Evolutionary conservation across 2,888 invertebrate species (phyloP).

Genomic region (Noctua janthe): DNA sequence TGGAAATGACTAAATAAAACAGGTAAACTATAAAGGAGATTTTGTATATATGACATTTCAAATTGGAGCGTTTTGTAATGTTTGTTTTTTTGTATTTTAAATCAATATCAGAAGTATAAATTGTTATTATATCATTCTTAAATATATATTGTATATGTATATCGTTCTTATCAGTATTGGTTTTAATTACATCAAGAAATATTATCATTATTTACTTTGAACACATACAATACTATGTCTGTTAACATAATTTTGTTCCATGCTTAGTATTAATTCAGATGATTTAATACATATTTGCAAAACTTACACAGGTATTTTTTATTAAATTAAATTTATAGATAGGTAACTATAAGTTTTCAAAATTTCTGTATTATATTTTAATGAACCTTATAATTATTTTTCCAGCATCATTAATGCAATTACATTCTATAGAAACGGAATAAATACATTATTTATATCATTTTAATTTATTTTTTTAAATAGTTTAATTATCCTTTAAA

Average conservation of each 20-base stretch:
- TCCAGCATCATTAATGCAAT: slow-evolving; percentile 82
- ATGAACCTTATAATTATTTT: slow-evolving; percentile 76
- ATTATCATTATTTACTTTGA: slow-evolving; percentile 57
- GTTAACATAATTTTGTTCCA: slow-evolving; percentile 65
- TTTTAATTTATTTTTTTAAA: slow-evolving; percentile 68
- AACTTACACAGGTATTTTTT: slow-evolving; percentile 63
- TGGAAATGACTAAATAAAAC: slow-evolving; percentile 72
- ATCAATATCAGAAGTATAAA: slow-evolving; percentile 83
- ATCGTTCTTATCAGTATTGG: slow-evolving; percentile 68
- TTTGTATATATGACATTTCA: slow-evolving; percentile 81
- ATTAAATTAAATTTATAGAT: slow-evolving; percentile 62
- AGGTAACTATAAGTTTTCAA: slow-evolving; percentile 75
- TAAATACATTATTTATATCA: slow-evolving; percentile 86
- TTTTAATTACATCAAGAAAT: slow-evolving; percentile 65
- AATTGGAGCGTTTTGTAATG: slow-evolving; percentile 76
- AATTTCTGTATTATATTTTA: slow-evolving; percentile 79
- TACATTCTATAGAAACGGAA: slow-evolving; percentile 84
- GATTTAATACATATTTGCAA: slow-evolving; percentile 64
- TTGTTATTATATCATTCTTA: slow-evolving; percentile 81
- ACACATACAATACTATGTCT: slow-evolving; percentile 60
- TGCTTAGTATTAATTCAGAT: slow-evolving; percentile 66
- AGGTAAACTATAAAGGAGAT: slow-evolving; percentile 76
- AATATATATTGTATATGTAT: slow-evolving; percentile 76
- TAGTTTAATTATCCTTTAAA: slow-evolving; percentile 18
- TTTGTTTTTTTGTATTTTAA: slow-evolving; percentile 79